Evolutionary conservation across 2,888 invertebrate species (phyloP), one percentile per base, ranked within the genome.

Genomic region (Argyra leucocephala): DNA sequence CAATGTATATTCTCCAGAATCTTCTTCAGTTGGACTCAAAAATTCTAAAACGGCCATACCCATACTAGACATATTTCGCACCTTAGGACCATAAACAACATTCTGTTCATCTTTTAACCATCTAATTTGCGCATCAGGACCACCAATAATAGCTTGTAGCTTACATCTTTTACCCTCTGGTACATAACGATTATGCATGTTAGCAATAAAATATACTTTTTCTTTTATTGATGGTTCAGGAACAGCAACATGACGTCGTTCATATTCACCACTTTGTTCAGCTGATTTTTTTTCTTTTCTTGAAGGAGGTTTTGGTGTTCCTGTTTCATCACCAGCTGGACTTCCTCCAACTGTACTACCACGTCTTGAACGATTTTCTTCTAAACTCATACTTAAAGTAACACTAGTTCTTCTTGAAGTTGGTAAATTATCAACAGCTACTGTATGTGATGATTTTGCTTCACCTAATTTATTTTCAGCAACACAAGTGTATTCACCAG

Each of bases 1-100:
- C 72, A 93, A 91, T 7, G 86, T 85, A 73, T 92, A 93, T 71
- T 88, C 86, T n/a, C 90, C 93, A 1, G 88, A 85, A 77, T 93
- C 92, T 66, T 83, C 84, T 0, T 84, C 82, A 12, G 82, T 79
- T 0, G 88, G 86, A 70, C 86, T 86, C 15, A 85, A 74, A 23
- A 93, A 84, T 78, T 93, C 91, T 68, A 93, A 76, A 48, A 87
- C 88, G 1, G 89, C 87, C 66, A 90, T 79, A 2, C 90, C 89
- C 71, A 88, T 87, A 0, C 76, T 73, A 58, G 77, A 79, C 74
- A 77, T 73, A 67, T 80, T 80, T 62, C 75, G 75, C 36, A 80
- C 71, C 62, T 75, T 74, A 0, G 76, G 75, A 24, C 79, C 75
- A 67, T 75, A 79, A 9, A 71, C 68, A 0, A 85, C 72, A 67